Evolutionary conservation across 2,888 invertebrate genomes (phyloP).

Genomic region (Cyrtodaria siliqua): DNA sequence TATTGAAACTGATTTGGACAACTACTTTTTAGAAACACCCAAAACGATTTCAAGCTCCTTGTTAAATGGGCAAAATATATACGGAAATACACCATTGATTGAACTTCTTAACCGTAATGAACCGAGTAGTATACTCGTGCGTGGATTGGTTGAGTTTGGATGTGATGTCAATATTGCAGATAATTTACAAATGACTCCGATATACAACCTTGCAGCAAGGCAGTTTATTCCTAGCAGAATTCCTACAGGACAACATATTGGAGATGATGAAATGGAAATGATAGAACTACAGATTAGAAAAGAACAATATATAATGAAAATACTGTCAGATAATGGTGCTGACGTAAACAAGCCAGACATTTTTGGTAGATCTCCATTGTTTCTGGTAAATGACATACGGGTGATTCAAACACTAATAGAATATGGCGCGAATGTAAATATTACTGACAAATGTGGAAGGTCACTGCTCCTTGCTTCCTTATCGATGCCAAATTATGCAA

Average conservation of each 20-base stretch:
- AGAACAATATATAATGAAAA: not conserved
- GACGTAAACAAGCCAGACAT: constrained; percentile 14
- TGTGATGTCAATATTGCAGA: too few species aligned
- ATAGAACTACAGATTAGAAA: too few species aligned
- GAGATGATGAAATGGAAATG: too few species aligned
- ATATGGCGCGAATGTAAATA: constrained; percentile 15
- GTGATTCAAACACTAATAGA: not conserved
- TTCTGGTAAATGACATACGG: constrained; percentile 4
- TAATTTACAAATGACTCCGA: constrained; percentile 14
- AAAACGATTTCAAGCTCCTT: too few species aligned
- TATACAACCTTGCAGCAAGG: constrained; percentile 14
- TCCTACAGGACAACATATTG: too few species aligned
- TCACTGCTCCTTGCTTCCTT: constrained; percentile 10
- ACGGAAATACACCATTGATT: too few species aligned
- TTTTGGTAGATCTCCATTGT: constrained; percentile 23
- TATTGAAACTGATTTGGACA: too few species aligned
- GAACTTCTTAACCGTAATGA: too few species aligned
- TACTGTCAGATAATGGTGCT: not conserved
- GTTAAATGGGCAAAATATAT: too few species aligned
- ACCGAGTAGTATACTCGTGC: too few species aligned
- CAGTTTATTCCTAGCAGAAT: constrained; percentile 10
- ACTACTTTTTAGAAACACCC: too few species aligned
- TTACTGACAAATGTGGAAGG: constrained; percentile 18
- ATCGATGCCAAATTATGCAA: constrained; percentile 16
- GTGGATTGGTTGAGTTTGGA: too few species aligned